Base-by-base conservation (phyloP, 2,888 invertebrate genomes). In the Quadroppia sp. region DNA sequence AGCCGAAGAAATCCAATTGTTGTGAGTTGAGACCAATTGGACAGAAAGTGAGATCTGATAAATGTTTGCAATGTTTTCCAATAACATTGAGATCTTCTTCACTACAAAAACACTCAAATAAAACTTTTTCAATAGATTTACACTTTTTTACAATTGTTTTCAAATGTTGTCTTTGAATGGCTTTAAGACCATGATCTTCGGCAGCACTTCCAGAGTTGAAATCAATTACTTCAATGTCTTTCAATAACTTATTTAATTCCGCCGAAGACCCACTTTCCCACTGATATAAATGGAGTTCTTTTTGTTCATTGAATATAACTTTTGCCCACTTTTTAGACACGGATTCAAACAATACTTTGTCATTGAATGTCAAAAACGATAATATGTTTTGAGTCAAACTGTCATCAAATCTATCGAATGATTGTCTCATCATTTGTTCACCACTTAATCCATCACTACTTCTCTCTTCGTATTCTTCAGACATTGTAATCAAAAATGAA, bases 241-340 rank as follows among this genome's bases (percentile, higher is more conserved):
- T 25, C 28, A 59, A 4, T 4, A 59, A 23, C 20, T 30, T 59
- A 28, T 59, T 25, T 4, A 59, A 28, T 17, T 32, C 32, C 20
- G 28, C 59, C n/a, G n/a, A n/a, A n/a, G n/a, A n/a, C 3, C 13
- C 32, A 4, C 30, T 15, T 4, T 3, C 50, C 1, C 11, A 59
- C 1, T 23, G 17, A 20, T 50, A 23, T 23, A 59, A 20, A 15
- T 59, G 59, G 4, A 59, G 30, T 30, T 59, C 59, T 30, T 9
- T 59, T 59, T 59, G 59, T 59, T 59, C 30, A 53, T 23, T 56
- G 28, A 30, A 56, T 30, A 64, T 28, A 36, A n/a, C 17, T 64
- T n/a, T 36, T n/a, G 32, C 15, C 36, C 32, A 64, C 11, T 1
- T 15, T 20, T 64, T 64, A 7, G 20, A 64, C 15, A 64, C 11